Evolutionary conservation across 2,888 invertebrate genomes (phyloP), one percentile per base, ranked within the genome.

Genomic region (Abscondita cerata): DNA sequence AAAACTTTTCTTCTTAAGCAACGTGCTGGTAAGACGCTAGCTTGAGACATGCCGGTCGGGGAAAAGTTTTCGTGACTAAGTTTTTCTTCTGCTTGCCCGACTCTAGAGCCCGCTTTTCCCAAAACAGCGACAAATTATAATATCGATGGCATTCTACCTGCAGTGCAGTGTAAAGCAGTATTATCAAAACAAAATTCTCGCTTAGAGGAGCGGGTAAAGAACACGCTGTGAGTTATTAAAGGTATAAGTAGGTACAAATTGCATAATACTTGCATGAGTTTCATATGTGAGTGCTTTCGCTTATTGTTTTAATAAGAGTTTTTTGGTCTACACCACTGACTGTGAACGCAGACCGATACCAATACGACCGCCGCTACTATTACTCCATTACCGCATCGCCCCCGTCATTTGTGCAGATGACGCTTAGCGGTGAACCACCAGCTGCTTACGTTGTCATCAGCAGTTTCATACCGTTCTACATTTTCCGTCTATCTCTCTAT

Each of bases 1-100:
- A 78, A 80, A 80, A 81, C 77, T 81, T 81, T 81, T 80, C 80
- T 79, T 80, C 78, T 80, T 79, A 78, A 77, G 78, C 77, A 77
- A 76, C 76, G 76, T 75, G 74, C 76, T 75, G 75, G 76, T 77
- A 76, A 78, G 75, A 77, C 76, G 72, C 66, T 72, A 74, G 73
- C 74, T 73, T 75, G 75, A 73, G 74, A 68, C 70, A 72, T 72
- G 73, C 65, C 72, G 74, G 64, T 62, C 71, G 67, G 68, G 72
- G 73, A 76, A 79, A 80, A 81, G 76, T 80, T 81, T 80, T 77
- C 79, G 74, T 75, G 64, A 60, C 78, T 79, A 80, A 81, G 80
- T 80, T 80, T 79, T 81, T 80, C 80, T 74, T 73, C 73, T 74
- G 77, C 77, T 75, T 75, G 75, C 72, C 73, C 73, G 77, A 73